Evolutionary conservation across 2,113 vertebrate species (phyloP), one percentile per base, ranked within the genome.

Genomic region (Semnornis frantzii): DNA sequence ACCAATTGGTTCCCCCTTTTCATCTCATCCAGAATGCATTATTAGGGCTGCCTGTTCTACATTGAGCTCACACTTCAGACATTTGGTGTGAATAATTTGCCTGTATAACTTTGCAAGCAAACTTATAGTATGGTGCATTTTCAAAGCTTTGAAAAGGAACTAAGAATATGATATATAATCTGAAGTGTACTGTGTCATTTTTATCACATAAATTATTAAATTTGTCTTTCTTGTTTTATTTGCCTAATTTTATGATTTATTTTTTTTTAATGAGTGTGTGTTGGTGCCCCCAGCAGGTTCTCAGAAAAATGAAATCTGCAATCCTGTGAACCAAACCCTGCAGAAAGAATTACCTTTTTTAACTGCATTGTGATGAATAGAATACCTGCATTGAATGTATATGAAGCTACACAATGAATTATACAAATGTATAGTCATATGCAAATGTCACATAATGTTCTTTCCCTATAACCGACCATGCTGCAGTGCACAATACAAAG

Each of bases 281-380:
- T 57, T 95, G 89, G 91, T 96, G 95, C 92, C 96, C 86, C 85
- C 95, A 90, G 21, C 89, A 95, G 95, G 93, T 58, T 84, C n/a
- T 83, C 23, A 83, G 87, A 65, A 90, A 95, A 93, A 95, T 19
- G 65, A 70, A 72, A 69, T 64, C 24, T 82, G 23, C 30, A 68
- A 57, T 54, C 18, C 58, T 57, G 31, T 42, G 64, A 93, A 82
- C 12, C 21, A 93, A 71, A 57, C 11, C 18, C 44, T 59, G 46
- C 50, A 92, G 79, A 89, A 92, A 71, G 62, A 55, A 81, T 82
- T n/a, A 52, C 62, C 11, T 74, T 77, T 77, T 7, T 64, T 91
- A 89, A 68, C 64, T 64, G 12, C n/a, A 64, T 10, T 42, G 37
- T 79, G 62, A 81, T 37, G 44, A 87, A 76, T 0, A 74, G 34